A percentile compares a stretch with the other conserved stretches of the same genome.
Conservation (phyloP, 1,140 invertebrate species). For the Galleria mellonella region DNA sequence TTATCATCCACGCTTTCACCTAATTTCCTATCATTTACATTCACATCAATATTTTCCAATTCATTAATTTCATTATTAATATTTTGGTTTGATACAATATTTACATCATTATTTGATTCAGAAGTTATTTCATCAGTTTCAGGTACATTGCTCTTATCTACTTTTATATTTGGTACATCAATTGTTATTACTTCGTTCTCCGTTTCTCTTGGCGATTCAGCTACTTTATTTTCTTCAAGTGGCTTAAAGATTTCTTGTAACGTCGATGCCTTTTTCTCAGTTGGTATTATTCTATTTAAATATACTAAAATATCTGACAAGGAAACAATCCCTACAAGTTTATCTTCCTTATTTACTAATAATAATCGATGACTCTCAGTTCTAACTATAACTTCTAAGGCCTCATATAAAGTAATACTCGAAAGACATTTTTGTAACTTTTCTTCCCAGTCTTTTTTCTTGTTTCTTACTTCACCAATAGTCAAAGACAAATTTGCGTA, state of each 20-base stretch:
- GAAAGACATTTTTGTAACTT: constrained; percentile 69
- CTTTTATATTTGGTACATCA: constrained; percentile 47
- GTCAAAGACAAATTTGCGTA: constrained; percentile 64
- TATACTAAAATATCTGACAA: constrained; percentile 67
- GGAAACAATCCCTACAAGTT: constrained; percentile 62
- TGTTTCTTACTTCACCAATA: constrained; percentile 61
- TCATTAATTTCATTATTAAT: constrained; percentile 12
- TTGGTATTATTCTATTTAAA: constrained; percentile 66
- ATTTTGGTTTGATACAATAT: constrained; percentile 16
- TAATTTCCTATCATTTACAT: too few species aligned
- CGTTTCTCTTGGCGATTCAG: constrained; percentile 53
- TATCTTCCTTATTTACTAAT: constrained; percentile 66
- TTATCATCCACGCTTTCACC: background rate
- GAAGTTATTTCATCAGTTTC: constrained; percentile 28
- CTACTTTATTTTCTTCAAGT: constrained; percentile 61
- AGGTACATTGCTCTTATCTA: constrained; percentile 27
- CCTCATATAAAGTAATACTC: constrained; percentile 70
- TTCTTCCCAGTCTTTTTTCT: constrained; percentile 73
- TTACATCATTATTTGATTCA: constrained; percentile 18
- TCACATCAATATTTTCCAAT: background rate
- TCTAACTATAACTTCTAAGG: constrained; percentile 73
- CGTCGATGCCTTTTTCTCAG: constrained; percentile 62
- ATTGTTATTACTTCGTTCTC: constrained; percentile 61
- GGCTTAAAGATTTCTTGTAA: constrained; percentile 66
- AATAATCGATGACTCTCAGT: constrained; percentile 72